Percentiles rank a stretch among this genome's conserved stretches.
These are phyloP conservation scores for Actinemys pallida DNA, from an alignment of 2,113 vertebrate species.

Conservation along the genomic window DNA sequence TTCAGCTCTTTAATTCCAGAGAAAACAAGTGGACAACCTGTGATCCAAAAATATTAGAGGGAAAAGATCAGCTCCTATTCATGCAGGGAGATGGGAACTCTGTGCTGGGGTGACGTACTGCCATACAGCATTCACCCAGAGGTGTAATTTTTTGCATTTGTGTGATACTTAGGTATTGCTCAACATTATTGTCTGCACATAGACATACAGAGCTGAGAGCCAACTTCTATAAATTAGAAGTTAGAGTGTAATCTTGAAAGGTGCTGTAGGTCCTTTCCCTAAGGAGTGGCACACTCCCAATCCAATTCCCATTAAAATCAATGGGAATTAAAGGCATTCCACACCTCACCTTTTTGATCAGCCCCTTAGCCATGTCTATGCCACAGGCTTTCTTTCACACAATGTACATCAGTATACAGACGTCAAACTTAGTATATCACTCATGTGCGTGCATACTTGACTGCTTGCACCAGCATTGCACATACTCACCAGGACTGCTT, in stretches of 20 bases:
- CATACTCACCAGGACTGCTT: no score
- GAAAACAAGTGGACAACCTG: conserved; percentile 87
- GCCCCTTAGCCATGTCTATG: background rate
- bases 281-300: background rate
- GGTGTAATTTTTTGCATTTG: background rate
- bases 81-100: background rate
- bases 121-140: background rate
- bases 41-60: background rate
- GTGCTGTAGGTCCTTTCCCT: background rate
- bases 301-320: background rate
- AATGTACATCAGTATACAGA: no score
- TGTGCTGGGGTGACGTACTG: background rate
- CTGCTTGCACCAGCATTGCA: no score
- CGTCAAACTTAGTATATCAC: no score
- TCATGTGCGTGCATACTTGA: no score
- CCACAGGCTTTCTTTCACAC: background rate
- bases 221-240: background rate
- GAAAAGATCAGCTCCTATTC: background rate
- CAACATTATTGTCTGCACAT: background rate
- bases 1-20: conserved; percentile 92
- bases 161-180: background rate
- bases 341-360: no score
- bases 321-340: background rate
- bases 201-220: background rate
- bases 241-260: background rate